Base-by-base conservation (phyloP, 2,797 vertebrate species). In the Clarias fuscus region DNA sequence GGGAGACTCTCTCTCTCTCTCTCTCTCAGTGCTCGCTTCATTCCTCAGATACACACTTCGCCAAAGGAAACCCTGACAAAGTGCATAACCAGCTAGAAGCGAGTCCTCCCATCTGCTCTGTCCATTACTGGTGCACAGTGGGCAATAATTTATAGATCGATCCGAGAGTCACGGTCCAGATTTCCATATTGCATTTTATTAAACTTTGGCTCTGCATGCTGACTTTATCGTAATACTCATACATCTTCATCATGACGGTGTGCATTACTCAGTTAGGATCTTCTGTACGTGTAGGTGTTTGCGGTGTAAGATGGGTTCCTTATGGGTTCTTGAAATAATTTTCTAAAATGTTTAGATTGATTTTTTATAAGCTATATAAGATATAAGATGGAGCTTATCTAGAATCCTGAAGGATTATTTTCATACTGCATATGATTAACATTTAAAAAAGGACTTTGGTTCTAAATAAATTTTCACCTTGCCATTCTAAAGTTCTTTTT, bases 391-490 rank as follows among this genome's bases (percentile, higher is more conserved):
- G 1, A 48, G 10, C 48, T 48, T 10, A 48, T 64, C 62, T 64
- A n/a, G 2, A 64, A 64, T n/a, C 62, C n/a, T 2, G 33, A 68
- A 17, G 30, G 14, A 68, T 33, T 68, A 68, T 17, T 65, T 65
- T 1, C 27, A 68, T 2, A 30, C 30, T 18, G 15, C 67, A 10
- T 30, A 43, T 4, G 1, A 24, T 24, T 10, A 37, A 75, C 70
- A 84, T 84, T 84, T 84, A 62, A 84, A 48, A 43, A 75, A 62
- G 13, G 33, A 30, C 56, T 56, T 72, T 58, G 5, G 70, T 72
- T 83, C 20, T 17, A 83, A 70, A 72, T 83, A 40, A 18, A 83
- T 61, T 83, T 71, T 61, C 68, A 71, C 68, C 68, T 43, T 59
- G 17, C 27, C 7, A 17, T 71, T 71, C 1, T 14, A 22, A 61